Evolutionary conservation across 2,797 vertebrate species (phyloP).

Genomic region (Triplophysa yarkandensis): DNA sequence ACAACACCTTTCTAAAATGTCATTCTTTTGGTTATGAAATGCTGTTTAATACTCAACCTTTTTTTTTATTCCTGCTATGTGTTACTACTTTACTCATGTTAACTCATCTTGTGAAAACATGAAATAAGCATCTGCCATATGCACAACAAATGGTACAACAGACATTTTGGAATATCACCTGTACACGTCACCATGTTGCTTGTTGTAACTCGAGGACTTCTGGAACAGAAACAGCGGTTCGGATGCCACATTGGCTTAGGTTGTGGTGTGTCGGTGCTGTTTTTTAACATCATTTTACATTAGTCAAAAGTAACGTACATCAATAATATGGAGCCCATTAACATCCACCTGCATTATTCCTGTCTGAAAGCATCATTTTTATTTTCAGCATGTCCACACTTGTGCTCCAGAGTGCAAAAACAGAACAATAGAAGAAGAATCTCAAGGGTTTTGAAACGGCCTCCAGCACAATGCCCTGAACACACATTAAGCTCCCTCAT

Average conservation of each 20-base stretch:
- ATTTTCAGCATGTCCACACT: constrained; percentile 12
- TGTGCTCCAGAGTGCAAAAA: not conserved
- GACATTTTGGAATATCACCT: constrained; percentile 19
- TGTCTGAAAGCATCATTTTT: constrained; percentile 14
- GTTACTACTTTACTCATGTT: constrained; percentile 6
- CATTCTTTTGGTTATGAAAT: constrained; percentile 4
- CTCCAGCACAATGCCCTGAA: constrained; percentile 30
- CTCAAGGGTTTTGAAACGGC: constrained; percentile 33
- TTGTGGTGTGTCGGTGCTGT: constrained; percentile 31
- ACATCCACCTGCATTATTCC: not conserved
- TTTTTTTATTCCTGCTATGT: not conserved
- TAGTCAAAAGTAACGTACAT: too few relatives aligned
- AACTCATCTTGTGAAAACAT: constrained; percentile 14
- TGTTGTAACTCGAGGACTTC: constrained; percentile 29
- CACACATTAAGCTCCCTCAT: constrained; percentile 36
- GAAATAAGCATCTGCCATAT: constrained; percentile 7
- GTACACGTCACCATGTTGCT: not conserved
- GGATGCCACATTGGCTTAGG: constrained; percentile 18
- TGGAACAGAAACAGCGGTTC: constrained; percentile 24
- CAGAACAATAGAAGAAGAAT: constrained; percentile 9
- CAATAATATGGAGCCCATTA: constrained; percentile 23
- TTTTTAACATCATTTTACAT: constrained; percentile 39
- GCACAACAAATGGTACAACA: constrained; percentile 32
- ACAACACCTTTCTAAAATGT: not conserved
- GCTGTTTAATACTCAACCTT: constrained; percentile 16